Percentiles rank a stretch among this genome's conserved stretches.
phyloP scores from a whole-genome alignment of 2,888 invertebrate species.

The Cheilosia vernalis region DNA sequence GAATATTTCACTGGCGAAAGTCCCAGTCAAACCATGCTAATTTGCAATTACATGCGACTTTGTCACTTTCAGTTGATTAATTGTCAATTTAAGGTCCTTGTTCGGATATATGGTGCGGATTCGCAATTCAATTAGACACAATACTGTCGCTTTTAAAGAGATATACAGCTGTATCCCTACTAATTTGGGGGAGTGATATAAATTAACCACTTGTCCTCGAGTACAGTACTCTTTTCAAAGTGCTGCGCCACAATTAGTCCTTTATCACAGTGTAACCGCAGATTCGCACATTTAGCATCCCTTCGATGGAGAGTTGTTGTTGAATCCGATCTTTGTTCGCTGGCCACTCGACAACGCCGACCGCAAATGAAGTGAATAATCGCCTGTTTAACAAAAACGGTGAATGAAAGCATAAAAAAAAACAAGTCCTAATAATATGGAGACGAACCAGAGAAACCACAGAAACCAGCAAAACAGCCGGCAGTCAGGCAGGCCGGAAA shows the following conservation, averaged over 20 bases:
- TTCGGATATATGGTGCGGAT: neutral
- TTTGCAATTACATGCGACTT: slow-evolving; percentile 67
- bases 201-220: slow-evolving; percentile 59
- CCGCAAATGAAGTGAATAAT: slow-evolving; percentile 71
- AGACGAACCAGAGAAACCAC: slow-evolving; percentile 49
- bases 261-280: slow-evolving; percentile 22
- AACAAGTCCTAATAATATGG: slow-evolving; percentile 43
- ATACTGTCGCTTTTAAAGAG: slow-evolving; percentile 1
- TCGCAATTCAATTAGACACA: slow-evolving; percentile 55
- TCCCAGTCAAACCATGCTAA: slow-evolving; percentile 36
- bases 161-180: slow-evolving; percentile 25
- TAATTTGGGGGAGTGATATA: slow-evolving; percentile 48
- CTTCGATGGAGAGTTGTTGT: slow-evolving; percentile 59
- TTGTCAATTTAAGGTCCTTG: slow-evolving; percentile 43
- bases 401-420: neutral
- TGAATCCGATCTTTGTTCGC: slow-evolving; percentile 35
- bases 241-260: slow-evolving; percentile 34
- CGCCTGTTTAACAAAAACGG: slow-evolving; percentile 57
- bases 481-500: slow-evolving; percentile 43
- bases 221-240: slow-evolving; percentile 35
- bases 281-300: neutral
- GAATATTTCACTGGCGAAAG: slow-evolving; percentile 45
- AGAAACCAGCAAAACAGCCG: slow-evolving; percentile 64
- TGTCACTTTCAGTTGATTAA: slow-evolving; percentile 67
- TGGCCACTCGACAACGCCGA: slow-evolving; percentile 29